Percentiles rank a stretch among this genome's conserved stretches.
Conservation (phyloP, 2,113 vertebrate genomes). For the Poecile atricapillus region DNA sequence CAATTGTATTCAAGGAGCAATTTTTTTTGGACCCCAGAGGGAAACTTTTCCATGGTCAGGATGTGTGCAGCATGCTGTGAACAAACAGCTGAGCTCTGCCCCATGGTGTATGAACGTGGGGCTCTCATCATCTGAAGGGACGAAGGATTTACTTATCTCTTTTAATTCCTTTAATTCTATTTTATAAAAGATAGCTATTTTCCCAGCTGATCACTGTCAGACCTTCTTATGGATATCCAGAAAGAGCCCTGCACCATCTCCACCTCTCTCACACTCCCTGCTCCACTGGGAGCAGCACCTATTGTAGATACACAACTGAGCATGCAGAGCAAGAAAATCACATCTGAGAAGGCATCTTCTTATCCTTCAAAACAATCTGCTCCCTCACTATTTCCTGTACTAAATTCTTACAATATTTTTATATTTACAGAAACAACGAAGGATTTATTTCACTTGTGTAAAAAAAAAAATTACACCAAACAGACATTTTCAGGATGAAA, state of each 20-base stretch:
- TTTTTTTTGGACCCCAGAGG: background rate
- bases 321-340: background rate
- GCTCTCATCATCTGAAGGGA: background rate
- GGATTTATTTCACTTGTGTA: background rate
- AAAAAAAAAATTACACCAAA: background rate
- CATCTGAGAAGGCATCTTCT: background rate
- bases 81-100: background rate
- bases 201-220: background rate
- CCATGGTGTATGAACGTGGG: rapidly evolving
- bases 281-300: background rate
- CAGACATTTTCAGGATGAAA: background rate
- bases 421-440: background rate
- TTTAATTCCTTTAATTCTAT: background rate
- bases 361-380: background rate
- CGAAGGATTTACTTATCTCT: background rate
- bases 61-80: background rate
- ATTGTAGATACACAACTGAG: background rate
- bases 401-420: background rate
- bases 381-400: background rate
- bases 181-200: background rate
- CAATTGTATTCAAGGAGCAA: background rate
- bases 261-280: background rate
- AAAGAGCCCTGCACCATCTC: background rate
- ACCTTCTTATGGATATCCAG: background rate
- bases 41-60: background rate